These are phyloP conservation scores for Chionodraco myersi DNA, from an alignment of 2,113 vertebrate genomes.

Conservation along the genomic window DNA sequence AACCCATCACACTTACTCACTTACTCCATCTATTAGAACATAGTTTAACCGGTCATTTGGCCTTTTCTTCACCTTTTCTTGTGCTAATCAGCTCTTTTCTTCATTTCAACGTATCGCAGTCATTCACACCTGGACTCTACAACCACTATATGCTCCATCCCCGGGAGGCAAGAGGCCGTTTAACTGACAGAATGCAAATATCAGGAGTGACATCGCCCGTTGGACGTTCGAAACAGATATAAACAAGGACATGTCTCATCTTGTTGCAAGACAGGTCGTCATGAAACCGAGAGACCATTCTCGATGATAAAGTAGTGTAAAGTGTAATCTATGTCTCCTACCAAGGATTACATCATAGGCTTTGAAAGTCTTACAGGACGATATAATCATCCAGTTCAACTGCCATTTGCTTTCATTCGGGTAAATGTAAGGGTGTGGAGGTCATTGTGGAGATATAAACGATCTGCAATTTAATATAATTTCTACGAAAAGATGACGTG, in stretches of 20 bases:
- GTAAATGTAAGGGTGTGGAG: neutral
- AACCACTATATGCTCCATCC: slow-evolving; percentile 36
- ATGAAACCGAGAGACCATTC: slow-evolving; percentile 39
- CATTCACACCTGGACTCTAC: slow-evolving; percentile 58
- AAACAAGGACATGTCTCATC: slow-evolving; percentile 57
- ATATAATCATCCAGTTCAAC: neutral
- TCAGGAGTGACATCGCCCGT: slow-evolving; percentile 26
- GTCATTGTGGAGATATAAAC: neutral
- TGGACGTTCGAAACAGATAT: slow-evolving; percentile 54
- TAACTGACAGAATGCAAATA: slow-evolving; percentile 62
- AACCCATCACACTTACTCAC: slow-evolving; percentile 46
- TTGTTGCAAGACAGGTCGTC: slow-evolving; percentile 53
- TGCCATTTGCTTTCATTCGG: neutral
- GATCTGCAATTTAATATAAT: neutral
- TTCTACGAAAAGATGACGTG: neutral
- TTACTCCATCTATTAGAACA: slow-evolving; percentile 46
- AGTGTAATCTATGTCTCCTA: slow-evolving; percentile 1
- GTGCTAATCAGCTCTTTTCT: slow-evolving; percentile 32
- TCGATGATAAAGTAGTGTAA: slow-evolving; percentile 33
- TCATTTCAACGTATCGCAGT: slow-evolving; percentile 47
- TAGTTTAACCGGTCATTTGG: slow-evolving; percentile 33
- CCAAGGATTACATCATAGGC: neutral
- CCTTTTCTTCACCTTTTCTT: slow-evolving; percentile 50
- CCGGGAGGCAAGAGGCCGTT: slow-evolving; percentile 52
- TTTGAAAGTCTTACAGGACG: neutral